Evolutionary conservation across 2,888 invertebrate species (phyloP).

Genomic region (Keiferia lycopersicella): DNA sequence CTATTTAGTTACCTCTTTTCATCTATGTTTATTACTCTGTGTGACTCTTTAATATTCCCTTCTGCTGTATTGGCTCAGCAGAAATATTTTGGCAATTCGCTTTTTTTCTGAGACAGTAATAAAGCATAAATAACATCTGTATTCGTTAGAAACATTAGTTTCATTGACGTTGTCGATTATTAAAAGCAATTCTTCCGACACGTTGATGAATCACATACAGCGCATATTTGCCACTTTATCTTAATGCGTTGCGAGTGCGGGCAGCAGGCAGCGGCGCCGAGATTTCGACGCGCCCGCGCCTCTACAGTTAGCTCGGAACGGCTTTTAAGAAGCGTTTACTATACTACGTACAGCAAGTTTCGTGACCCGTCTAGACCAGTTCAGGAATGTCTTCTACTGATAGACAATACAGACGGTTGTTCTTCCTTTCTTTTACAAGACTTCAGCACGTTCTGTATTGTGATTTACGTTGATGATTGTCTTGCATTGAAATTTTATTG

Average conservation of each 20-base stretch:
- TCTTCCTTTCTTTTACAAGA: not conserved
- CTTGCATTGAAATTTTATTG: too few species aligned
- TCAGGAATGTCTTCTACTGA: conserved; percentile 9
- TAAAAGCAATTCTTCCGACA: conserved; percentile 15
- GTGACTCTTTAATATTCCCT: conserved; percentile 4
- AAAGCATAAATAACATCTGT: not conserved
- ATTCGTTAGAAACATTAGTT: not conserved
- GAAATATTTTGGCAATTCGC: not conserved
- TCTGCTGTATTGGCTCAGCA: too few species aligned
- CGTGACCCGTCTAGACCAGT: conserved; percentile 32
- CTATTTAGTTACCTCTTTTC: conserved; percentile 24
- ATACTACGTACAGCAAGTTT: not conserved
- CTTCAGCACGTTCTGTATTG: not conserved
- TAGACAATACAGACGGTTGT: conserved; percentile 10
- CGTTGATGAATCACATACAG: conserved; percentile 46
- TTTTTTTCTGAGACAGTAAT: not conserved
- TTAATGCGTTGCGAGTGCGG: conserved; percentile 32
- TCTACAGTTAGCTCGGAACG: conserved; percentile 21
- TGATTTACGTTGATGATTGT: too few species aligned
- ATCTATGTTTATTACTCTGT: conserved; percentile 4
- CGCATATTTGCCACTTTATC: conserved; percentile 44
- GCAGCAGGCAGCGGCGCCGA: conserved; percentile 34
- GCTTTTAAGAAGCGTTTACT: conserved; percentile 15
- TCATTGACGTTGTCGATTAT: not conserved
- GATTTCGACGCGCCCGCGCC: conserved; percentile 16